phyloP scores from a whole-genome alignment of 2,888 invertebrate species.

The Eupelmus urozonus region DNA sequence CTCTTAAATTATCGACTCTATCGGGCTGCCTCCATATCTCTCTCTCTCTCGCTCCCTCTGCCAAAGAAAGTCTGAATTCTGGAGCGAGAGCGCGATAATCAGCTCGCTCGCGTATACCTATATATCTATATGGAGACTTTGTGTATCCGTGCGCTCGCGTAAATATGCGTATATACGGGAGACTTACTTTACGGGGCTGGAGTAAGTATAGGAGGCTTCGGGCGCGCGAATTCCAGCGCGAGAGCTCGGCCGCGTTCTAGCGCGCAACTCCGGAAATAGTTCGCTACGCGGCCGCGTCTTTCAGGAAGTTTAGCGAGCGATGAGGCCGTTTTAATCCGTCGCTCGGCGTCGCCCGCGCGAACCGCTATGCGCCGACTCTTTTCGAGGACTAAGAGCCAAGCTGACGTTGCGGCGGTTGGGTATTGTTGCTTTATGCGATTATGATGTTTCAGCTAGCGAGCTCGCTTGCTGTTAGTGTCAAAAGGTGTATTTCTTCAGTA shows the following conservation, averaged over 20 bases:
- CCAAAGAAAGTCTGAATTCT: constrained; percentile 46
- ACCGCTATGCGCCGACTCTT: too few relatives aligned
- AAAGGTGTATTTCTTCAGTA: too few relatives aligned
- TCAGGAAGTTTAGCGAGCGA: constrained; percentile 38
- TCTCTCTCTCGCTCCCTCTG: neutral
- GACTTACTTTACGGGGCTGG: neutral
- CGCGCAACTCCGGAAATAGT: constrained; percentile 71
- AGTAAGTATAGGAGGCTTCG: neutral
- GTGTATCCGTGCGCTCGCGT: neutral
- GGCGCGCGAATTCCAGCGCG: constrained; percentile 39
- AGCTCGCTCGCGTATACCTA: constrained; percentile 56
- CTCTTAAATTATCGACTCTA: constrained; percentile 59
- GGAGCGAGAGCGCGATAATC: constrained; percentile 51
- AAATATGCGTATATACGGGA: neutral
- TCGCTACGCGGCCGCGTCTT: constrained; percentile 59
- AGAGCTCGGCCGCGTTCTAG: constrained; percentile 46
- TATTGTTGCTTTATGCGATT: neutral
- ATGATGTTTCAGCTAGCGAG: neutral
- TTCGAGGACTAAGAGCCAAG: too few relatives aligned
- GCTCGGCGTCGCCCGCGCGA: too few relatives aligned
- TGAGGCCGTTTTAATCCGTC: constrained; percentile 75
- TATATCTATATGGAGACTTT: constrained; percentile 10
- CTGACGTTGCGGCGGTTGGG: neutral
- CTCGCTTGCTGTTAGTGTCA: too few relatives aligned
- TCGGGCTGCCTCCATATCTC: constrained; percentile 24